Percentiles rank a stretch among this genome's conserved stretches.
These are phyloP conservation scores for Saxidomus purpurata DNA, from an alignment of 1,140 invertebrate genomes.

Conservation along the genomic window DNA sequence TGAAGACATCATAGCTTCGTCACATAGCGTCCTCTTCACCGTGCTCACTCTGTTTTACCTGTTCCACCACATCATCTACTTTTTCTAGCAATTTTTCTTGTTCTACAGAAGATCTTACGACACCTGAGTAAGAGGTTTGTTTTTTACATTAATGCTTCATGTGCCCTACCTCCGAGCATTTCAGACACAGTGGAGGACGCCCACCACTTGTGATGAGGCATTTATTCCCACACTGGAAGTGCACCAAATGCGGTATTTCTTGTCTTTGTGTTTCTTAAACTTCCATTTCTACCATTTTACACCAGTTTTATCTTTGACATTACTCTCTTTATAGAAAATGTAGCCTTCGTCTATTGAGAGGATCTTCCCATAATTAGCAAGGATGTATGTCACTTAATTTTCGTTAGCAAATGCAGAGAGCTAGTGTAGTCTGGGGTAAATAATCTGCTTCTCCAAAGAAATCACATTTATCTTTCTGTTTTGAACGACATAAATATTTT, in stretches of 20 bases:
- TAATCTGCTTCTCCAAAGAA: not conserved
- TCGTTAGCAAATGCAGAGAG: not conserved
- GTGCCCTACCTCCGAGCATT: slow-evolving; percentile 8
- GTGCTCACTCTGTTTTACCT: no score
- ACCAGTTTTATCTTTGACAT: not conserved
- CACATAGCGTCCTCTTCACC: no score
- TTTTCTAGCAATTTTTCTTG: no score
- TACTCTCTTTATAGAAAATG: not conserved
- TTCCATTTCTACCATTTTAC: not conserved
- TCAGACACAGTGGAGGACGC: slow-evolving; percentile 30
- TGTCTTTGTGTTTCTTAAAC: not conserved
- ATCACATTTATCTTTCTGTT: not conserved
- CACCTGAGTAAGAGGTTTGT: no score
- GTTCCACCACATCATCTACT: no score
- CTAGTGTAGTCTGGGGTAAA: not conserved
- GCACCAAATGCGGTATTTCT: not conserved
- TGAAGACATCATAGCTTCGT: no score
- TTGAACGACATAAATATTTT: not conserved
- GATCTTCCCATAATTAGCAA: not conserved
- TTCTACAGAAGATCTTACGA: no score
- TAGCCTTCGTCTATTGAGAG: not conserved
- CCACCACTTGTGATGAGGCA: slow-evolving; percentile 15
- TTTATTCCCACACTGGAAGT: not conserved
- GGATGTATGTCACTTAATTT: not conserved
- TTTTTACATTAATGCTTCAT: no score